Base-by-base conservation (phyloP, 2,888 invertebrate genomes). In the Syrphus vitripennis region DNA sequence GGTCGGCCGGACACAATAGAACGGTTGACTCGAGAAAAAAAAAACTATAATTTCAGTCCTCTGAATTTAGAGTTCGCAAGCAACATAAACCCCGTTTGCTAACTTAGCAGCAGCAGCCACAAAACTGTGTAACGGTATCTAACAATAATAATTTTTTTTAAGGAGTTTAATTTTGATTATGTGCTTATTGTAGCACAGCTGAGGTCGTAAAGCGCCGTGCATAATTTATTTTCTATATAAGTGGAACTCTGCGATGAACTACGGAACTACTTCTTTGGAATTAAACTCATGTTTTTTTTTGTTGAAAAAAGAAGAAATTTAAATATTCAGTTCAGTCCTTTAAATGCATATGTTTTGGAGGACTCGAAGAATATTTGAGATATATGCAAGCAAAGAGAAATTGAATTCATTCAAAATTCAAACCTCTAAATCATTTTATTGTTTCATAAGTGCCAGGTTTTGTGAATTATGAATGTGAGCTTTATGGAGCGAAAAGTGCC, bases 111-210 rank as follows among this genome's bases (percentile, higher is more conserved):
- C 40, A 26, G 67, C 34, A 19, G 9, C 42, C 55, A 16, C 21
- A 26, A 53, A 69, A n/a, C n/a, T n/a, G 55, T 45, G 7, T 53
- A 59, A 67, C 65, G 29, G 29, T 55, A 55, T 29, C 53, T 53
- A 53, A 50, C n/a, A 16, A 55, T 9, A 55, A 55, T 29, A 34
- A 61, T 83, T 59, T 65, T 65, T 6, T 42, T 31, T 21, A 59
- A 61, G 70, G 79, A 67, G 80, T 80, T 84, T 84, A 80, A 84
- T 84, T 84, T 84, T 75, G 70, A 84, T 84, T 76, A 80, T 63
- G 80, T 67, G 75, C 57, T 61, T 24, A 50, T 57, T 48, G 69
- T 61, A 16, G 53, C 45, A 65, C 65, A 59, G 76, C 65, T 71
- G 61, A 26, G 65, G 71, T 29, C 55, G n/a, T 29, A 26, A 76